These are phyloP conservation scores for Xiphias gladius DNA, from an alignment of 2,113 vertebrate genomes.

Conservation along the genomic window DNA sequence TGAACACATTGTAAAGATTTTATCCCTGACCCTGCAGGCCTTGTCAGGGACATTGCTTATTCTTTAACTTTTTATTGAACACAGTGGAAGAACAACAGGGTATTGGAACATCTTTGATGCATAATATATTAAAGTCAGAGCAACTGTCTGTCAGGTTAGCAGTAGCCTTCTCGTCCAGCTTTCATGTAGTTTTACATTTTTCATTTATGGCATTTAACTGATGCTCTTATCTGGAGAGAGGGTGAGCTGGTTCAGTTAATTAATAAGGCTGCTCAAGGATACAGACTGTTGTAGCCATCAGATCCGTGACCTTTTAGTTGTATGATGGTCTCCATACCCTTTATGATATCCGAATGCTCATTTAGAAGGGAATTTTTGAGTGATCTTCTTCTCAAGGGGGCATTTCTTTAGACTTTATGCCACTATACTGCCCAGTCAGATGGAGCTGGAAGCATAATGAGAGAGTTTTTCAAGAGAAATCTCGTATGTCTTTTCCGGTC, in stretches of 20 bases:
- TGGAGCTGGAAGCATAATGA: neutral
- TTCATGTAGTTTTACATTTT: constrained; percentile 61
- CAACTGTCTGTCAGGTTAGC: constrained; percentile 33
- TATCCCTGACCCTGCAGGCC: constrained; percentile 14
- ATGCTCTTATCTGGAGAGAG: constrained; percentile 34
- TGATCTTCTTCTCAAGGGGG: neutral
- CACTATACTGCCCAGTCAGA: neutral
- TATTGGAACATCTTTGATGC: constrained; percentile 56
- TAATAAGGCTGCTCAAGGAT: constrained; percentile 44
- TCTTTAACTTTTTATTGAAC: constrained; percentile 30
- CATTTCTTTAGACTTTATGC: constrained; percentile 9
- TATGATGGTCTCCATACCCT: constrained; percentile 12
- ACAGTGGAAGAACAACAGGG: constrained; percentile 13
- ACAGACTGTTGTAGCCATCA: constrained; percentile 13
- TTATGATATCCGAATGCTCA: constrained; percentile 25
- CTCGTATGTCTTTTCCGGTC: neutral
- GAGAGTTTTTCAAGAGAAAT: neutral
- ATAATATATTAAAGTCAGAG: constrained; percentile 53
- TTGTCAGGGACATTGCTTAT: neutral
- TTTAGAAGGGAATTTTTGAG: constrained; percentile 18
- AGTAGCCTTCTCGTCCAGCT: constrained; percentile 37
- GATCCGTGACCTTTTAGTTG: constrained; percentile 57
- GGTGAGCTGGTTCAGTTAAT: constrained; percentile 36
- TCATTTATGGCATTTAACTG: constrained; percentile 55
- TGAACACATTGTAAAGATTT: constrained; percentile 22